Evolutionary conservation across 2,797 vertebrate species (phyloP).

Genomic region (Catamblyrhynchus diadema): DNA sequence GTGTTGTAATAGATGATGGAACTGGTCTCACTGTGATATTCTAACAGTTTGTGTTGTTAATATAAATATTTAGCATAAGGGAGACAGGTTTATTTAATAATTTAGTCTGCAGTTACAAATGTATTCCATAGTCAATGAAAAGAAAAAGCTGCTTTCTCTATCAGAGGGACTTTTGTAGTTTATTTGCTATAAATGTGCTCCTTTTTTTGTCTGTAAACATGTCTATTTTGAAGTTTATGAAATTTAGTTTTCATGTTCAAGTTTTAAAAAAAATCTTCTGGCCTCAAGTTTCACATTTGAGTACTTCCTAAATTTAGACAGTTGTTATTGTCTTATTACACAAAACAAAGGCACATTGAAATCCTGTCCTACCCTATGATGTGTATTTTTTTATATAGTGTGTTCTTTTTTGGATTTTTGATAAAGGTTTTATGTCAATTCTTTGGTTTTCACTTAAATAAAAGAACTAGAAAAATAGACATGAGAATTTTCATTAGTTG

Average conservation of each 20-base stretch:
- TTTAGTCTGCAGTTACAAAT: background rate
- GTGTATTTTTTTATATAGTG: background rate
- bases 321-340: accelerated
- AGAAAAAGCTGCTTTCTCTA: background rate
- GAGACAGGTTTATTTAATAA: background rate
- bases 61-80: constrained; percentile 6
- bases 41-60: background rate
- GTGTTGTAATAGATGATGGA: background rate
- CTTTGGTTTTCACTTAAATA: background rate
- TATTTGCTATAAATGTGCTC: background rate
- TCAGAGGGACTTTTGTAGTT: background rate
- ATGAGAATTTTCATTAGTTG: background rate
- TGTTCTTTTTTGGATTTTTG: background rate
- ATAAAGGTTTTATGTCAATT: background rate
- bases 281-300: background rate
- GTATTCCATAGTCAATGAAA: background rate
- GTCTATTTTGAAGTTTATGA: background rate
- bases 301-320: background rate
- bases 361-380: background rate
- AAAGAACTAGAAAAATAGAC: background rate
- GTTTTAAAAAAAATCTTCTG: background rate
- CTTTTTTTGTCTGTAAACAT: background rate
- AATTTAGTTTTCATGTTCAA: background rate
- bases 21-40: background rate
- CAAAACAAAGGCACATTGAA: background rate